Base-by-base conservation (phyloP, 2,797 vertebrate species). In the Vireo griseus region DNA sequence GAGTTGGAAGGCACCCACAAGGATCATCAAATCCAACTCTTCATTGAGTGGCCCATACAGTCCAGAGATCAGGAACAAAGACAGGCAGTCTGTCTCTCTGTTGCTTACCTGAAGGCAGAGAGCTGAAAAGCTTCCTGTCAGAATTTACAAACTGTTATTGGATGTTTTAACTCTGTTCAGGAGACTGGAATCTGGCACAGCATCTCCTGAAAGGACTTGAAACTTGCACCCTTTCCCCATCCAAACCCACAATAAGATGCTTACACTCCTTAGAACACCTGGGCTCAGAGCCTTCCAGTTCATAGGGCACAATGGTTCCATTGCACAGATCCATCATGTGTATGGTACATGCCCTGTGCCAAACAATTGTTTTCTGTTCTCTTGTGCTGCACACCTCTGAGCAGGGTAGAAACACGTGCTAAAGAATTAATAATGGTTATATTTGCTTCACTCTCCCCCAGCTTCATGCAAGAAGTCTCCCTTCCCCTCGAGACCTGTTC, bases 311-410 rank as follows among this genome's bases (percentile, higher is more conserved):
- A 19, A 5, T 37, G 33, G 26, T 15, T 42, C 35, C 48, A 19
- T 1, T 28, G 31, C 61, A 26, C 13, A 52, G 35, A n/a, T 67
- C 47, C 54, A 88, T 48, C 24, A 59, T 2, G 9, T 22, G 37
- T 13, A 45, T 6, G 17, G 55, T 16, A 55, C 7, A 3, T 12
- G 9, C 6, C 21, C 10, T 22, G 14, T 1, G 1, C 16, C 6
- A 10, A 86, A 67, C 14, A 77, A 55, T 9, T 62, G 18, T 37
- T 44, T 69, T 69, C 48, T 58, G 14, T 35, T 87, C 47, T 82
- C 26, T 82, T 54, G 42, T n/a, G 21, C 31, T 58, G n/a, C 44
- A 82, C 19, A 67, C 45, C 61, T 90, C 52, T 67, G 6, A 75
- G 45, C 31, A 66, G 29, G 15, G 10, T 35, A 78, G 28, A 86